Base-by-base conservation (phyloP, 2,797 vertebrate species). In the Scolopax rusticola region DNA sequence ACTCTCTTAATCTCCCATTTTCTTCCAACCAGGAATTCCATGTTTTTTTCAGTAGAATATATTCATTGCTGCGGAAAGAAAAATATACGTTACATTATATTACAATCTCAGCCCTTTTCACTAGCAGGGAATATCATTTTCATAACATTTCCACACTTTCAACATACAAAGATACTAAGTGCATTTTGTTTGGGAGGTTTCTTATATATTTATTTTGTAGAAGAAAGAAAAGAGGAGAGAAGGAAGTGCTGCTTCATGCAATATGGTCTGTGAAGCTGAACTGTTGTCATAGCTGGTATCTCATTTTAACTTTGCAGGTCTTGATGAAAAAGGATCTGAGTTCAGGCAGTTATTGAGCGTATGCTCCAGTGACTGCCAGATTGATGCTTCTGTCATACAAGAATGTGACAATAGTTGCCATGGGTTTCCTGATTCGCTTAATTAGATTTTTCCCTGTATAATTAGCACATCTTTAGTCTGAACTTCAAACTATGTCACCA, bases 391-490 rank as follows among this genome's bases (percentile, higher is more conserved):
- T 96, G 83, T 96, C 95, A 97, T 96, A 89, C 69, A 97, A 89
- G 94, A 96, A 96, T 90, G 74, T 94, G 95, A 97, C 96, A 97
- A 96, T 97, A 97, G 94, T 93, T 97, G 79, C 93, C 94, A 97
- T 97, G 95, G 93, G 92, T 97, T 98, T 97, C 88, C 93, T 91
- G 94, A 95, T 92, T 95, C 18, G 0, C 89, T 97, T 98, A 97
- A 98, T 97, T 98, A 88, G 95, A 90, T 98, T 96, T 96, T 92
- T 94, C 87, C 77, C 94, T 94, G 94, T 96, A 97, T 97, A 98
- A 97, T 97, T 97, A 97, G 89, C 95, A 95, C 93, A 61, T 94
- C 95, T 95, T 97, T 90, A 95, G 95, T 94, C 77, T 98, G 96
- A 97, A 95, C 95, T 96, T 87, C 93, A 95, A 92, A 75, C 95